Evolutionary conservation across 2,888 invertebrate genomes (phyloP).

Genomic region (Rosalia funebris): DNA sequence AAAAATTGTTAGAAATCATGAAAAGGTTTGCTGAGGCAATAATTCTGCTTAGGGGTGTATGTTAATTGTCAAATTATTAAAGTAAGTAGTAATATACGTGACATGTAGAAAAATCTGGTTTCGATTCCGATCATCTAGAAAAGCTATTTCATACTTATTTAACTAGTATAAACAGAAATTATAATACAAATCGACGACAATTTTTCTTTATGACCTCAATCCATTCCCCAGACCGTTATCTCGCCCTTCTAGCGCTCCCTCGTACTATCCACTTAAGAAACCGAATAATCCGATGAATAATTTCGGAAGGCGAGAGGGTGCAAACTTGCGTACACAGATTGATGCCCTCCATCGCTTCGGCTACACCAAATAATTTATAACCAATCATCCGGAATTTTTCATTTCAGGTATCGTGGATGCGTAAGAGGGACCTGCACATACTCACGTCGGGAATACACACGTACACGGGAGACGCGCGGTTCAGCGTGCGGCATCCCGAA

Average conservation of each 20-base stretch:
- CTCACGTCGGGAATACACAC: constrained; percentile 86
- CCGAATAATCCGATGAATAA: constrained; percentile 11
- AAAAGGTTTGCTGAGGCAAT: no score
- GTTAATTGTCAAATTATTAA: no score
- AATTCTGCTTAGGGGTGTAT: no score
- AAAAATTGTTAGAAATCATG: no score
- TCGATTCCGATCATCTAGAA: no score
- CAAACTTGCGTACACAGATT: constrained; percentile 4
- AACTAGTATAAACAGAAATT: no score
- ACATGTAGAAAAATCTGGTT: no score
- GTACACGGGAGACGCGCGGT: constrained; percentile 87
- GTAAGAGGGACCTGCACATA: constrained; percentile 85
- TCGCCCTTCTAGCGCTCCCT: neutral
- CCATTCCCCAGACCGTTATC: neutral
- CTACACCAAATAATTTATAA: constrained; percentile 12
- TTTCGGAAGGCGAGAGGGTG: constrained; percentile 6
- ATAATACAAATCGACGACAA: no score
- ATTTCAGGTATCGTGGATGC: constrained; percentile 83
- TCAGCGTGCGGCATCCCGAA: constrained; percentile 85
- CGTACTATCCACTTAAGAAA: neutral
- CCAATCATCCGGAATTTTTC: constrained; percentile 10
- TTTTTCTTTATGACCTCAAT: neutral
- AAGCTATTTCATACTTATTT: no score
- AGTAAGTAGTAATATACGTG: no score
- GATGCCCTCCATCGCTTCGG: constrained; percentile 7